Conservation (phyloP, 2,888 invertebrate genomes). For the Acronicta alni region DNA sequence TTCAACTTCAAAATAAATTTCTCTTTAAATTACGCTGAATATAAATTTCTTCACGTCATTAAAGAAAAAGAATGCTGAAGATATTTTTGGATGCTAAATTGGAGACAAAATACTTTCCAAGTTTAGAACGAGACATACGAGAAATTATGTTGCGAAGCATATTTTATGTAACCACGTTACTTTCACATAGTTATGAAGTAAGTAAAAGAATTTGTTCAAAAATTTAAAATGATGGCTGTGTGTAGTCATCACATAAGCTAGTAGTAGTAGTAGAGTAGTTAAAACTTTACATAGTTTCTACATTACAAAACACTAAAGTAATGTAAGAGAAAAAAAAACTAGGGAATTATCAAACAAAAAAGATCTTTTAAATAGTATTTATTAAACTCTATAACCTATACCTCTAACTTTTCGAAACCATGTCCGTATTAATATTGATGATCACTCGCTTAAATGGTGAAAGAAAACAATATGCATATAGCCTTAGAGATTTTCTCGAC, state of each 20-base stretch:
- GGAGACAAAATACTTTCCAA: constrained; percentile 22
- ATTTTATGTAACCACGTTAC: not conserved
- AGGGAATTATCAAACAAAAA: too few relatives aligned
- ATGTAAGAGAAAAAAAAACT: too few relatives aligned
- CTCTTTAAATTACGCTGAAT: constrained; percentile 8
- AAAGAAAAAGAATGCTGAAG: constrained; percentile 1
- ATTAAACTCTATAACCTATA: not conserved
- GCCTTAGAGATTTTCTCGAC: too few relatives aligned
- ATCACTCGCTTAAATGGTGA: too few relatives aligned
- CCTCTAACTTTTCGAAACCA: too few relatives aligned
- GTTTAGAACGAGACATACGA: constrained; percentile 3
- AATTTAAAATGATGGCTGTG: not conserved
- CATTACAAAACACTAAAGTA: too few relatives aligned
- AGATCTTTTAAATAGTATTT: not conserved
- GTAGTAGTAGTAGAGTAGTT: too few relatives aligned
- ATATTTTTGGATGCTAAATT: constrained; percentile 8
- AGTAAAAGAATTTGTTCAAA: not conserved
- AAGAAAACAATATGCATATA: too few relatives aligned
- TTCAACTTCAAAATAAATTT: constrained; percentile 5
- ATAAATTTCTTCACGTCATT: constrained; percentile 29
- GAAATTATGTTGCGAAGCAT: not conserved
- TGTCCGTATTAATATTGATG: too few relatives aligned
- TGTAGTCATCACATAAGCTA: too few relatives aligned
- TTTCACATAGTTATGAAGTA: not conserved
- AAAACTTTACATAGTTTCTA: too few relatives aligned